These are phyloP conservation scores for Danio kyathit DNA, from an alignment of 2,797 vertebrate genomes.

Conservation along the genomic window DNA sequence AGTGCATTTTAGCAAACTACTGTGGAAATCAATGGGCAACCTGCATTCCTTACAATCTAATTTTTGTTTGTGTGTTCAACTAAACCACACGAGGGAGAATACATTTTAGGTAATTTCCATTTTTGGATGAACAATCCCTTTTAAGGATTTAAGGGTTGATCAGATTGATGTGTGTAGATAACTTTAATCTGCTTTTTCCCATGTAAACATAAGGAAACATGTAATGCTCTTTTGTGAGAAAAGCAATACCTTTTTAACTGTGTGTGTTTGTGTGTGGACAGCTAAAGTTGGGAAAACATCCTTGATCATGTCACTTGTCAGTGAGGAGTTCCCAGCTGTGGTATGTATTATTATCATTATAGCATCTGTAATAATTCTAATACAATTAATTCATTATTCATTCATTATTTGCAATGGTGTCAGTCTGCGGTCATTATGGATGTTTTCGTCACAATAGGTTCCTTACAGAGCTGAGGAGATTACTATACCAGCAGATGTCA, in stretches of 20 bases:
- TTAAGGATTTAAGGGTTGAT: not conserved
- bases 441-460: constrained; percentile 77
- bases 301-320: constrained; percentile 97
- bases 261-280: constrained; percentile 69
- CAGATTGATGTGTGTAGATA: not conserved
- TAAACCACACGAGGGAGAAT: too few species aligned
- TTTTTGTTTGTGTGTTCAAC: too few species aligned
- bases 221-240: not conserved
- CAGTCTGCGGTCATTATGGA: not conserved
- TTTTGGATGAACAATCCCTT: not conserved
- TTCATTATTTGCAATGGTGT: too few species aligned
- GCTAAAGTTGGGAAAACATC: constrained; percentile 98
- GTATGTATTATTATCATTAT: constrained; percentile 73
- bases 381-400: not conserved
- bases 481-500: constrained; percentile 96
- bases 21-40: too few species aligned
- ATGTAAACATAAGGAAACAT: not conserved
- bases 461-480: constrained; percentile 96
- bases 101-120: not conserved
- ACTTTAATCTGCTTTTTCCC: too few species aligned
- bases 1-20: too few species aligned
- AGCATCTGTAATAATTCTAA: not conserved
- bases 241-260: too few species aligned
- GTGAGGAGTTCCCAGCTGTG: constrained; percentile 97
- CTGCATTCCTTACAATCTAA: too few species aligned